Percentiles rank a stretch among this genome's conserved stretches.
phyloP scores from a whole-genome alignment of 2,113 vertebrate species.

The Channa argus region DNA sequence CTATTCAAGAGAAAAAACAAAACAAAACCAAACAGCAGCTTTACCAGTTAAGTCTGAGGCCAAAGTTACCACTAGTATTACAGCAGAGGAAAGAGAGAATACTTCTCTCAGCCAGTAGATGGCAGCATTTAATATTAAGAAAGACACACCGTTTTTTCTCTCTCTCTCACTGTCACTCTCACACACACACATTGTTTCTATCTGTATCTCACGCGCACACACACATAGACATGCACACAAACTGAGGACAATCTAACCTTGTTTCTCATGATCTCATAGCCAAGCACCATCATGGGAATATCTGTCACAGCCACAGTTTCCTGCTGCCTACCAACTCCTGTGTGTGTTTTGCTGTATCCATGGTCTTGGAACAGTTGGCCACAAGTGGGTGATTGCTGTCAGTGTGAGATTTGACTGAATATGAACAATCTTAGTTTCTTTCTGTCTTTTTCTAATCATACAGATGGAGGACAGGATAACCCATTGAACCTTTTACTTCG shows the following conservation, averaged over 20 bases:
- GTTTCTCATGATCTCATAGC: constrained; percentile 61
- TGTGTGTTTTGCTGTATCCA: neutral
- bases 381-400: constrained; percentile 8
- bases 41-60: neutral
- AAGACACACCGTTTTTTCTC: neutral
- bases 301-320: constrained; percentile 52
- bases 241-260: neutral
- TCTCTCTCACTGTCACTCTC: neutral
- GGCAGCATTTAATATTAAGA: constrained; percentile 61
- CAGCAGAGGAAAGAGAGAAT: neutral
- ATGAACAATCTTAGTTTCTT: constrained; percentile 12
- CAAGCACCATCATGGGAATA: constrained; percentile 50
- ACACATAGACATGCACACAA: neutral
- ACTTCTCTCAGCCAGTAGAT: constrained; percentile 54
- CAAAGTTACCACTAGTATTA: neutral
- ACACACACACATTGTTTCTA: too few species aligned
- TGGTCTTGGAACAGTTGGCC: constrained; percentile 36
- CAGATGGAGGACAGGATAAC: too few species aligned
- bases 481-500: too few species aligned
- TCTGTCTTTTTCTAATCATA: neutral
- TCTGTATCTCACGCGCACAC: neutral
- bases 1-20: too few species aligned
- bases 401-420: constrained; percentile 24
- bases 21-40: too few species aligned
- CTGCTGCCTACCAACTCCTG: constrained; percentile 11